These are phyloP conservation scores for Rugalucina vietnamica DNA, from an alignment of 2,888 invertebrate genomes.

Conservation along the genomic window DNA sequence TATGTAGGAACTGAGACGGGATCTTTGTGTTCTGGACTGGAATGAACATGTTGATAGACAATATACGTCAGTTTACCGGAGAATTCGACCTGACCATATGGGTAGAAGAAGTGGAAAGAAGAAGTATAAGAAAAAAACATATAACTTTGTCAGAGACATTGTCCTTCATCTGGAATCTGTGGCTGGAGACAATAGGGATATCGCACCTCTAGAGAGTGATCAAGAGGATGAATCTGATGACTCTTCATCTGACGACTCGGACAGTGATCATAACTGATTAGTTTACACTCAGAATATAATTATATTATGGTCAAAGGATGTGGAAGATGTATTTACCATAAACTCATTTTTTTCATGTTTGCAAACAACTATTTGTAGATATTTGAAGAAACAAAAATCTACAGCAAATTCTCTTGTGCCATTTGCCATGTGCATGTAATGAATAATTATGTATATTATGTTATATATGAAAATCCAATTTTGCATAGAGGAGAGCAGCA, in stretches of 20 bases:
- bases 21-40: conserved; percentile 24
- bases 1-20: background rate
- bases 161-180: background rate
- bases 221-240: background rate
- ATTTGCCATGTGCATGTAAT: too few species aligned
- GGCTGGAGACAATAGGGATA: background rate
- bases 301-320: too few species aligned
- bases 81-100: background rate
- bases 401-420: too few species aligned
- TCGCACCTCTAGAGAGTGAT: background rate
- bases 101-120: conserved; percentile 21
- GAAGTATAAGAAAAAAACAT: conserved; percentile 19
- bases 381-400: too few species aligned
- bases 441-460: too few species aligned
- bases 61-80: conserved; percentile 9
- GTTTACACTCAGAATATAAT: too few species aligned
- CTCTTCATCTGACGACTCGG: background rate
- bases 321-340: too few species aligned
- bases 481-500: too few species aligned
- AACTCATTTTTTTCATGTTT: too few species aligned
- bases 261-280: background rate
- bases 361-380: too few species aligned
- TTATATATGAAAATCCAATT: too few species aligned
- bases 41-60: conserved; percentile 31
- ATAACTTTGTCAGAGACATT: conserved; percentile 27